Evolutionary conservation across 2,113 vertebrate species (phyloP).

Genomic region (Beaufortia kweichowensis): DNA sequence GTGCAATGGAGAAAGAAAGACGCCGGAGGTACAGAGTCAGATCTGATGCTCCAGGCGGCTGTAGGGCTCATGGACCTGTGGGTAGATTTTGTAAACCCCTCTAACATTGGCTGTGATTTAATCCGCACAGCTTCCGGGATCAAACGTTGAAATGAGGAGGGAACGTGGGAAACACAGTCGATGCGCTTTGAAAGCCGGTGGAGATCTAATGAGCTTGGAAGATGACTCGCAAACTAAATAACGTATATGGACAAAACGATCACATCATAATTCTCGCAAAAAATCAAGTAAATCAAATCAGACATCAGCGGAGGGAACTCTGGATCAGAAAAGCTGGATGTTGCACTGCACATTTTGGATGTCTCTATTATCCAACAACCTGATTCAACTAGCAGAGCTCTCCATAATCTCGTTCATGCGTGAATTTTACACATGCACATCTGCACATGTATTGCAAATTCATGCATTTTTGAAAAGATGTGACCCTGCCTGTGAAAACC

Average conservation of each 20-base stretch:
- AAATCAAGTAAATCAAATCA: slow-evolving; percentile 20
- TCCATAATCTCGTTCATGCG: neutral
- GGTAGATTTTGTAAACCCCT: slow-evolving; percentile 18
- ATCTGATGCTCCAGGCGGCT: neutral
- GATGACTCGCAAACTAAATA: slow-evolving; percentile 16
- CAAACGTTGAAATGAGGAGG: slow-evolving; percentile 21
- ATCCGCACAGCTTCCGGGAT: slow-evolving; percentile 18
- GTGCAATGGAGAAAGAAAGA: neutral
- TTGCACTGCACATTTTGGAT: neutral
- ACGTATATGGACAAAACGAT: neutral
- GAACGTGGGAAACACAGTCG: neutral
- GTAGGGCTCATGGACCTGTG: neutral
- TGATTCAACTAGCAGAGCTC: neutral
- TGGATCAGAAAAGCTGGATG: slow-evolving; percentile 7
- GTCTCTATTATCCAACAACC: slow-evolving; percentile 1
- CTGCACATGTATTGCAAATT: neutral
- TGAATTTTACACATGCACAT: neutral
- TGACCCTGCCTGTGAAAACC: no score
- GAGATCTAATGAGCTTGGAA: slow-evolving; percentile 30
- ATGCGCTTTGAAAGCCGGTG: neutral
- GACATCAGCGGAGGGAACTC: neutral
- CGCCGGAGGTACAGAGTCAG: neutral
- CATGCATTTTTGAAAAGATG: no score
- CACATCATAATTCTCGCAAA: neutral
- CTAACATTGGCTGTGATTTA: slow-evolving; percentile 21